Evolutionary conservation across 2,888 invertebrate species (phyloP).

Genomic region (Brenthis daphne): DNA sequence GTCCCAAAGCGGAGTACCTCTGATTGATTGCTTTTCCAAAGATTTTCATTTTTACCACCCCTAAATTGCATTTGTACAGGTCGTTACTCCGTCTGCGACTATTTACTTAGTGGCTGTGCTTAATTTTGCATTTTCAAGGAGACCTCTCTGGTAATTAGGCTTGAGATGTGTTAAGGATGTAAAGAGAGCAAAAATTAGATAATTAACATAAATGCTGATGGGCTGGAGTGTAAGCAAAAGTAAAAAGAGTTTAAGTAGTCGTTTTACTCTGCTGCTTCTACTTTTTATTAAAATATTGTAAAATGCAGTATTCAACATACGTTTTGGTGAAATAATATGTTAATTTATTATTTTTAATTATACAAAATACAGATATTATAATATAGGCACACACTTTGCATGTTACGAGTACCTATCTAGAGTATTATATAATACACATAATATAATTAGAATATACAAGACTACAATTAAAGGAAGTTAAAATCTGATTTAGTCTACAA

Average conservation of each 20-base stretch:
- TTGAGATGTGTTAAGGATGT: constrained; percentile 5
- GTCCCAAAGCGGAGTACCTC: constrained; percentile 75
- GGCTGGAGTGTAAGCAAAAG: neutral
- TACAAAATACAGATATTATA: no score
- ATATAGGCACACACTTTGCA: no score
- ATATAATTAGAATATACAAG: no score
- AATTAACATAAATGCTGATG: constrained; percentile 11
- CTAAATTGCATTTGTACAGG: constrained; percentile 32
- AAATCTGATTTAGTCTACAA: no score
- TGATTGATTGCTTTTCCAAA: constrained; percentile 73
- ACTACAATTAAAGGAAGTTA: no score
- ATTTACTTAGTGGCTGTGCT: neutral
- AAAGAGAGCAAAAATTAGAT: constrained; percentile 1
- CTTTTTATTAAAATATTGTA: no score
- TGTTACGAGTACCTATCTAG: no score
- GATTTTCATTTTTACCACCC: constrained; percentile 51
- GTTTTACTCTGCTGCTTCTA: neutral
- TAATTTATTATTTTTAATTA: no score
- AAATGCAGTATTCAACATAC: no score
- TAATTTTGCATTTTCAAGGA: constrained; percentile 41
- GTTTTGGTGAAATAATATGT: no score
- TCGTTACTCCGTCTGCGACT: constrained; percentile 21
- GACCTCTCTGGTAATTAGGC: constrained; percentile 3
- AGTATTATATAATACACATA: no score
- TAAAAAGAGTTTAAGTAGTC: neutral